Evolutionary conservation across 2,113 vertebrate genomes (phyloP).

Genomic region (Gasterosteus nipponicus): DNA sequence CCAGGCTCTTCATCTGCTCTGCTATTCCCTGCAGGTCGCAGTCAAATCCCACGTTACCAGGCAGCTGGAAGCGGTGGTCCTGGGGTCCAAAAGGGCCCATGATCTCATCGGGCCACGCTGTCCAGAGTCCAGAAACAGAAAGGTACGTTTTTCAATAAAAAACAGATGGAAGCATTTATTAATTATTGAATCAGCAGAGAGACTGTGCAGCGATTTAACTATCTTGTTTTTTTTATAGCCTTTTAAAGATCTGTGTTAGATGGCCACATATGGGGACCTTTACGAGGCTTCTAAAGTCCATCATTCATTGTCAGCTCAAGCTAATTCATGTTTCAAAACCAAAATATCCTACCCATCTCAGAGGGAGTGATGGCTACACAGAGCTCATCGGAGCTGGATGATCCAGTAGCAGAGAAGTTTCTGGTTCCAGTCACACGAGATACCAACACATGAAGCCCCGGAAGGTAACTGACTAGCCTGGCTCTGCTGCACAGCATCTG

Average conservation of each 20-base stretch:
- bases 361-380: conserved; percentile 79
- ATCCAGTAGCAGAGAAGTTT: conserved; percentile 86
- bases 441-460: conserved; percentile 89
- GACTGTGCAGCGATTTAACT: background rate
- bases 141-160: background rate
- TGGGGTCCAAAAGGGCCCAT: conserved; percentile 90
- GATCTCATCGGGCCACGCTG: conserved; percentile 89
- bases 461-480: conserved; percentile 90
- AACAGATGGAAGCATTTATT: background rate
- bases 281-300: background rate
- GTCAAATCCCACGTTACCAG: conserved; percentile 89
- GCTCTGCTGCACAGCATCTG: conserved; percentile 85
- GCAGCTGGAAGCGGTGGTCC: conserved; percentile 90
- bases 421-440: conserved; percentile 82
- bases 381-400: conserved; percentile 87
- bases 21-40: conserved; percentile 83
- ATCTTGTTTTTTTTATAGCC: background rate
- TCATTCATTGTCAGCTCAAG: background rate
- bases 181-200: background rate
- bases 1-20: conserved; percentile 71
- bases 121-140: conserved; percentile 80
- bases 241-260: background rate
- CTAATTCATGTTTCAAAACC: background rate
- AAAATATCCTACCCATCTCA: conserved; percentile 82
- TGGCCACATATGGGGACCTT: background rate